Percentiles rank a stretch among this genome's conserved stretches.
phyloP scores from a whole-genome alignment of 2,888 invertebrate genomes.

The Clistopyga incitator region DNA sequence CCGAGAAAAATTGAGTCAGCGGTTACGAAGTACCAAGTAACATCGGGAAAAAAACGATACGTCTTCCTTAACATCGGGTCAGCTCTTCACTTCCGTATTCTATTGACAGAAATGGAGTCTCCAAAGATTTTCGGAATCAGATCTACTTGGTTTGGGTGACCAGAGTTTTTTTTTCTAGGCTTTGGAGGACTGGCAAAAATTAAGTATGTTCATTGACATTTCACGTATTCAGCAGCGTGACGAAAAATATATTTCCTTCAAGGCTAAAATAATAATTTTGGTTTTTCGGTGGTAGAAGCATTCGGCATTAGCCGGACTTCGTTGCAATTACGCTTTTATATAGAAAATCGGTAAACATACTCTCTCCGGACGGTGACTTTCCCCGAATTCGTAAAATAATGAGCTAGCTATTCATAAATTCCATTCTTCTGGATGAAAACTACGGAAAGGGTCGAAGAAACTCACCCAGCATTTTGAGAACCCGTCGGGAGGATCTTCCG shows the following conservation, averaged over 20 bases:
- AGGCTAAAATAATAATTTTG: too few species aligned
- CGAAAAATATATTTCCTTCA: too few species aligned
- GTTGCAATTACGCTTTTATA: too few species aligned
- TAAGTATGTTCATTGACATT: too few species aligned
- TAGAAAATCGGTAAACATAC: too few species aligned
- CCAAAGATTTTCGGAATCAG: background rate
- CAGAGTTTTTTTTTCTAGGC: background rate
- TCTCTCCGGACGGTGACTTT: too few species aligned
- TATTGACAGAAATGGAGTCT: background rate
- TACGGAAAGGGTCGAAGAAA: background rate
- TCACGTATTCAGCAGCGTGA: too few species aligned
- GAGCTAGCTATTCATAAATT: too few species aligned
- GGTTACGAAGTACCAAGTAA: background rate
- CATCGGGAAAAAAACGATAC: background rate
- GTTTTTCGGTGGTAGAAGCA: too few species aligned
- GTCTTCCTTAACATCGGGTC: constrained; percentile 6
- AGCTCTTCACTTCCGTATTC: background rate
- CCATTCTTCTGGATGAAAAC: background rate
- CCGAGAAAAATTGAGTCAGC: background rate
- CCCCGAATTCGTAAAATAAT: too few species aligned
- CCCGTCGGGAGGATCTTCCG: constrained; percentile 88
- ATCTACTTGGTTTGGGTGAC: background rate
- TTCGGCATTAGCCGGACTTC: too few species aligned
- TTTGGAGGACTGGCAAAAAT: too few species aligned
- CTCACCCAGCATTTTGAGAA: constrained; percentile 92